Evolutionary conservation across 2,113 vertebrate genomes (phyloP).

Genomic region (Muscicapa adusta): DNA sequence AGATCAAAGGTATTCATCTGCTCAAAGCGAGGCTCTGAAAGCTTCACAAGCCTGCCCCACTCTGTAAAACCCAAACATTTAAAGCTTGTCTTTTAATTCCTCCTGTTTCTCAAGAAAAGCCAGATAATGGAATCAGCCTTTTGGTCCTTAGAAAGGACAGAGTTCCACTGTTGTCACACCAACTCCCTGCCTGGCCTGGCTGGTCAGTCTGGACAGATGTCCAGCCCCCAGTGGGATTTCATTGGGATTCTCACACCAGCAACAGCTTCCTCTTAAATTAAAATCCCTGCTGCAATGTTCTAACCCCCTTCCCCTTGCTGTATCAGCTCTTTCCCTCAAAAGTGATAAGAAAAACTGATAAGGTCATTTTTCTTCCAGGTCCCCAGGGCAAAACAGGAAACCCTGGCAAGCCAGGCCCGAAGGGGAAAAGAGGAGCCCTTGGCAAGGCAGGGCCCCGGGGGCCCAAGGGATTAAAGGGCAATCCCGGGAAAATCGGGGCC

Average conservation of each 20-base stretch:
- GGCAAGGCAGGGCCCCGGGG: constrained; percentile 89
- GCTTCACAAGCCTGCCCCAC: not conserved
- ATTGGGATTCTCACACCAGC: not conserved
- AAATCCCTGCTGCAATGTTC: not conserved
- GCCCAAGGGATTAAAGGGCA: constrained; percentile 80
- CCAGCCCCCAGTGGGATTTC: not conserved
- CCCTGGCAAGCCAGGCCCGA: constrained; percentile 83
- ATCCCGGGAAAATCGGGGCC: constrained; percentile 74
- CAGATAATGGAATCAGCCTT: not conserved
- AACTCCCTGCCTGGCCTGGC: not conserved
- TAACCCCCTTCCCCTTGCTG: not conserved
- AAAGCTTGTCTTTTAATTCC: not conserved
- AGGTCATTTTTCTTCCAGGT: constrained; percentile 68
- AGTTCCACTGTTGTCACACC: not conserved
- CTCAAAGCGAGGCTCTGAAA: not conserved
- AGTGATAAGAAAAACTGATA: not conserved
- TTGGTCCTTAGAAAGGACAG: not conserved
- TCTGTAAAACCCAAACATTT: not conserved
- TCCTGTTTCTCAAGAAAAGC: not conserved
- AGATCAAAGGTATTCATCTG: not conserved
- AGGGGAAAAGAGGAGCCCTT: constrained; percentile 84
- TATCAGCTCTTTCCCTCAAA: not conserved
- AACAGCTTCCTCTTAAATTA: not conserved
- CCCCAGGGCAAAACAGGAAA: constrained; percentile 83
- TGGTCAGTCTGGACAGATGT: not conserved